A percentile compares a stretch with the other conserved stretches of the same genome.
Conservation (phyloP, 2,888 invertebrate genomes). For the Auanema freiburgensis region DNA sequence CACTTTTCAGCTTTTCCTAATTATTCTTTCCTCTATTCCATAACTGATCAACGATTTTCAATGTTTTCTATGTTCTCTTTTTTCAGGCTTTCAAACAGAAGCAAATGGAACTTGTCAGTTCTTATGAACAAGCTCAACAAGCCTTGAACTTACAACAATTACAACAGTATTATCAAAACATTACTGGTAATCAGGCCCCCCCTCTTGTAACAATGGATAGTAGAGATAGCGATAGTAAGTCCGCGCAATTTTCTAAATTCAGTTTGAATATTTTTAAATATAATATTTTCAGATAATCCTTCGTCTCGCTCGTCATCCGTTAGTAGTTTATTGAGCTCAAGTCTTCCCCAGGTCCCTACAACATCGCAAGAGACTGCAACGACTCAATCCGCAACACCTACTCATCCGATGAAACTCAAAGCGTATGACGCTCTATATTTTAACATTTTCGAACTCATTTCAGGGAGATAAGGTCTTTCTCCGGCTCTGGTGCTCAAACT, state of each 20-base stretch:
- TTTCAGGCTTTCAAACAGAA: constrained; percentile 52
- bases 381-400: neutral
- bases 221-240: neutral
- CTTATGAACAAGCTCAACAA: constrained; percentile 46
- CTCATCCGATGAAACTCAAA: constrained; percentile 16
- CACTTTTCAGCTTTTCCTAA: too few relatives aligned
- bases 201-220: neutral
- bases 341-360: constrained; percentile 38
- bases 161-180: constrained; percentile 39
- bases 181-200: constrained; percentile 5
- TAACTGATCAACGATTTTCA: too few relatives aligned
- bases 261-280: neutral
- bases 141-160: constrained; percentile 45
- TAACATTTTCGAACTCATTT: constrained; percentile 9
- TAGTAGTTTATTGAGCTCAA: constrained; percentile 27
- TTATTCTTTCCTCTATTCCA: too few relatives aligned
- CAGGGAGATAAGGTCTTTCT: constrained; percentile 32
- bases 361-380: constrained; percentile 17
- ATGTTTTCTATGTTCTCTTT: too few relatives aligned
- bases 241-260: neutral
- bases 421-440: constrained; percentile 10
- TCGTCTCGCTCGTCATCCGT: constrained; percentile 32
- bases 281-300: constrained; percentile 24
- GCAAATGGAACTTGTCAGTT: constrained; percentile 55
- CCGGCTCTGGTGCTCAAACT: constrained; percentile 55